phyloP scores from a whole-genome alignment of 1,140 invertebrate species.

The Bilobella aurantiaca region DNA sequence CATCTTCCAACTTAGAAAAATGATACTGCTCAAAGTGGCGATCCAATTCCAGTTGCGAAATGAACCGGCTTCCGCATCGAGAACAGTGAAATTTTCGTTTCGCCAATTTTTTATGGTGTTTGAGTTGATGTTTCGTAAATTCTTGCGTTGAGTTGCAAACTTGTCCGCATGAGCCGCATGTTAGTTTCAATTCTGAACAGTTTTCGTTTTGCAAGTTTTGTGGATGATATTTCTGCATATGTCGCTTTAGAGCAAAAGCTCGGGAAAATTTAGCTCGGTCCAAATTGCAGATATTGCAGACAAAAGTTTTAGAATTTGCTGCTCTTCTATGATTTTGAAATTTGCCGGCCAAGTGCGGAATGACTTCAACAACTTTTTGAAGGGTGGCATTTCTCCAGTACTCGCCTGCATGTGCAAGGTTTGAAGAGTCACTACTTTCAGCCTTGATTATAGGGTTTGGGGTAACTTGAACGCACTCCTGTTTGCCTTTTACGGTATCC shows the following conservation, averaged over 20 bases:
- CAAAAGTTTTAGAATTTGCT: neutral
- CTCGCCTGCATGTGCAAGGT: no score
- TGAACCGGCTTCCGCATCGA: neutral
- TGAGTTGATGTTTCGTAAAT: neutral
- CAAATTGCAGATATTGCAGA: neutral
- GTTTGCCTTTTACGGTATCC: no score
- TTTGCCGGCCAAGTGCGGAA: neutral
- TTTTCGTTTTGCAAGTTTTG: neutral
- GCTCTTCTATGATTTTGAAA: neutral
- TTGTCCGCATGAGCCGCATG: neutral
- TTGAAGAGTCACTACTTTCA: no score
- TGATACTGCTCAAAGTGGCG: neutral
- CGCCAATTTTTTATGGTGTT: neutral
- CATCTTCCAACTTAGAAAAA: neutral
- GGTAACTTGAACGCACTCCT: no score
- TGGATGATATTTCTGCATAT: neutral
- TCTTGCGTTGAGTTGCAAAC: neutral
- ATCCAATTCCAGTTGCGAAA: neutral
- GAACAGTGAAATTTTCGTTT: neutral
- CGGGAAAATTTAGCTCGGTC: neutral
- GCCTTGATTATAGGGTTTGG: no score
- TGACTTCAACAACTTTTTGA: no score
- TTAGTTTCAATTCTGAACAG: neutral
- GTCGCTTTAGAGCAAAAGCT: neutral
- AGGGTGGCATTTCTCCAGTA: no score